Conservation (phyloP, 2,113 vertebrate genomes). For the Rhinoderma darwinii region DNA sequence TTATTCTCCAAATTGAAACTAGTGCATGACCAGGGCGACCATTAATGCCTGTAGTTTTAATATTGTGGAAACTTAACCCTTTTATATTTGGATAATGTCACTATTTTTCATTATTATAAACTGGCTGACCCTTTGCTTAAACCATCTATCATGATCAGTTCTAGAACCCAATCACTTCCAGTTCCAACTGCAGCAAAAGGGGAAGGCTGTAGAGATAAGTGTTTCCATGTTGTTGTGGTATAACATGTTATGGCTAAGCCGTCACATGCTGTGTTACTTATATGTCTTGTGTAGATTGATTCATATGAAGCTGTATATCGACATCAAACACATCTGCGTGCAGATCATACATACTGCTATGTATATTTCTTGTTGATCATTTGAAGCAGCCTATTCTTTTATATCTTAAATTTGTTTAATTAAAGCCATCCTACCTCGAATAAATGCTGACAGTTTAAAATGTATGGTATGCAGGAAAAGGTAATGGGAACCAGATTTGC, state of each 20-base stretch:
- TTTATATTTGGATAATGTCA: background rate
- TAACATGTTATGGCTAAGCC: background rate
- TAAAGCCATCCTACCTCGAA: background rate
- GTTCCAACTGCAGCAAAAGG: background rate
- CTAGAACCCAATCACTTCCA: background rate
- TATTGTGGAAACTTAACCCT: background rate
- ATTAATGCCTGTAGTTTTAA: background rate
- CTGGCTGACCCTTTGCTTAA: background rate
- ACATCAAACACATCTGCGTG: too few relatives aligned
- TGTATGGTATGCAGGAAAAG: background rate
- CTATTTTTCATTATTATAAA: background rate
- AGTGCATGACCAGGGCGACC: background rate
- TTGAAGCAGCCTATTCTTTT: background rate
- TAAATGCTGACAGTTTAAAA: background rate
- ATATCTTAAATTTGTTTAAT: background rate
- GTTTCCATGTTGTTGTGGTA: background rate
- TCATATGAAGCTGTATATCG: background rate
- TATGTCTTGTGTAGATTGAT: background rate
- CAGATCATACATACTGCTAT: background rate
- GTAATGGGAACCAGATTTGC: too few relatives aligned
- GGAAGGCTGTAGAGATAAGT: background rate
- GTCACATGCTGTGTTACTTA: background rate
- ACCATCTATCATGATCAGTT: background rate
- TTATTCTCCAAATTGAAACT: background rate
- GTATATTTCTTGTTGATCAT: background rate